Percentiles rank a stretch among this genome's conserved stretches.
Conservation (phyloP, 2,888 invertebrate genomes). For the Salticus scenicus region DNA sequence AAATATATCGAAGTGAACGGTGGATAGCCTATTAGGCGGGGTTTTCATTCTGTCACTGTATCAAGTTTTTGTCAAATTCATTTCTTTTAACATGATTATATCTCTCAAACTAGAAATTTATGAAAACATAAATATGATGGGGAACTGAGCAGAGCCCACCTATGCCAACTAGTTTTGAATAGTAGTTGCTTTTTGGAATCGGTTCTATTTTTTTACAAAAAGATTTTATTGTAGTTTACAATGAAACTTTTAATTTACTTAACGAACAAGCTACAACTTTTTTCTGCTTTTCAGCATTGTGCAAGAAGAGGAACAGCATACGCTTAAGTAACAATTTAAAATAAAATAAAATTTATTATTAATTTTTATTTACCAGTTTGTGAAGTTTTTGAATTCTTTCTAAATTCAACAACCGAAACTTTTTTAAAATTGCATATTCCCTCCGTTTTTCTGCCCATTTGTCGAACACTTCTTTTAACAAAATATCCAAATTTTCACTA, state of each 20-base stretch:
- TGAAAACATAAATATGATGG: too few relatives aligned
- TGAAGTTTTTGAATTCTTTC: slow-evolving; percentile 36
- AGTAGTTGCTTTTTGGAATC: too few relatives aligned
- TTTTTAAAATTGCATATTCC: slow-evolving; percentile 34
- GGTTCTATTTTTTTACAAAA: too few relatives aligned
- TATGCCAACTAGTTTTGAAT: too few relatives aligned
- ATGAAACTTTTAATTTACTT: neutral
- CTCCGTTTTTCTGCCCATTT: slow-evolving; percentile 25
- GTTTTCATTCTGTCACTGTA: too few relatives aligned
- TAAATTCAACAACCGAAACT: slow-evolving; percentile 36
- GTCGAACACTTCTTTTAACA: slow-evolving; percentile 33
- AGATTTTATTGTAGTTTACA: neutral
- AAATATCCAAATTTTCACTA: slow-evolving; percentile 2
- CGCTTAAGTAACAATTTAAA: too few relatives aligned
- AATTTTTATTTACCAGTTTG: slow-evolving; percentile 19
- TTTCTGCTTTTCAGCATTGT: neutral
- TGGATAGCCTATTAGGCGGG: too few relatives aligned
- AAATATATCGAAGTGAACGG: too few relatives aligned
- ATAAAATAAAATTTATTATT: neutral
- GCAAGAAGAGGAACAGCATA: neutral
- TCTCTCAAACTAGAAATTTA: too few relatives aligned
- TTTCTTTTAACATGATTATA: too few relatives aligned
- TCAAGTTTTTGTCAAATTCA: too few relatives aligned
- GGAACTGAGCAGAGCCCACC: too few relatives aligned
- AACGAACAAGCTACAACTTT: neutral